These are phyloP conservation scores for Myoxocephalus aenaeus DNA, from an alignment of 2,797 vertebrate genomes.

Conservation along the genomic window DNA sequence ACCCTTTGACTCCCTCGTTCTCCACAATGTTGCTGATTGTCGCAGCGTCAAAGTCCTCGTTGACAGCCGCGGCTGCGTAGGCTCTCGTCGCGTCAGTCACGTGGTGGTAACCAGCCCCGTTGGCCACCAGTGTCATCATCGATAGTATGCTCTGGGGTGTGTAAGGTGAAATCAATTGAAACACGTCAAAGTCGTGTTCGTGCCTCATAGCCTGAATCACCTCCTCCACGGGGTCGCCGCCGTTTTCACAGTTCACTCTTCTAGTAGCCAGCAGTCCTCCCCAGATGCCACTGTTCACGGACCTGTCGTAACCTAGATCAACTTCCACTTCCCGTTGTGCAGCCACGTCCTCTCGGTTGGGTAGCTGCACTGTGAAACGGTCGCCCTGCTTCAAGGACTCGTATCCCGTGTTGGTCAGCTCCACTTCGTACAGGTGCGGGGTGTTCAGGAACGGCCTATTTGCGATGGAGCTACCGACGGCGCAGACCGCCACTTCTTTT, in stretches of 20 bases:
- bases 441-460: conserved; percentile 14
- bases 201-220: conserved; percentile 14
- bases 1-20: rapidly evolving
- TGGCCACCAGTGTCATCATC: conserved; percentile 19
- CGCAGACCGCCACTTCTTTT: not conserved
- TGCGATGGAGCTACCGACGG: rapidly evolving
- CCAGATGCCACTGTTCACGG: conserved; percentile 28
- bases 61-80: rapidly evolving
- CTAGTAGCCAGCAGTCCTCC: conserved; percentile 34
- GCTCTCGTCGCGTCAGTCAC: rapidly evolving
- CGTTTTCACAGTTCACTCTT: conserved; percentile 12
- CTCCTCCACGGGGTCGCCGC: conserved; percentile 21
- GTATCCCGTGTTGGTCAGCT: conserved; percentile 22
- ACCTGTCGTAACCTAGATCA: not conserved
- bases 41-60: not conserved
- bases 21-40: rapidly evolving
- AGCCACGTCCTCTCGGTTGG: not conserved
- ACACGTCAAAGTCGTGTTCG: not conserved
- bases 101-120: not conserved
- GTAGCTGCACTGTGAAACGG: conserved; percentile 11
- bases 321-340: rapidly evolving
- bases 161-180: conserved; percentile 21
- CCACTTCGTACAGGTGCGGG: conserved; percentile 4
- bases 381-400: conserved; percentile 9
- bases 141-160: conserved; percentile 13